Conservation (phyloP, 1,140 invertebrate species). For the Babylonia areolata region DNA sequence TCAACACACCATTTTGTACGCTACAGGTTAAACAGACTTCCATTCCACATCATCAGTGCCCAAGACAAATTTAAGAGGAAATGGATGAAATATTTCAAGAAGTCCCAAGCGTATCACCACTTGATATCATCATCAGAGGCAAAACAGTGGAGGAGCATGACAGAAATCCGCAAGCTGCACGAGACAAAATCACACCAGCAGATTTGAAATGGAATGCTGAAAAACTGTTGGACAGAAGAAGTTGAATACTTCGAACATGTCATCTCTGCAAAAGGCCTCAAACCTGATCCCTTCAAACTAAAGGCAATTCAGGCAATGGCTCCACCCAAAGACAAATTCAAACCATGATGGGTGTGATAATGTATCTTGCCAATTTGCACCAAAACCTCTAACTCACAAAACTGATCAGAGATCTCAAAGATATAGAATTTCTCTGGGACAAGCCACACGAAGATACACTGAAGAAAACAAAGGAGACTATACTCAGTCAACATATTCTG, state of each 20-base stretch:
- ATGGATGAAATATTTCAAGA: slow-evolving; percentile 66
- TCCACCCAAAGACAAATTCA: slow-evolving; percentile 21
- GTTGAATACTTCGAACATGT: slow-evolving; percentile 57
- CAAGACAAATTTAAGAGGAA: slow-evolving; percentile 64
- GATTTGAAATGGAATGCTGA: slow-evolving; percentile 58
- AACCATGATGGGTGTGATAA: slow-evolving; percentile 68
- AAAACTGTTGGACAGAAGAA: slow-evolving; percentile 60
- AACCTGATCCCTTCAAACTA: slow-evolving; percentile 75
- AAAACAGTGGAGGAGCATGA: slow-evolving; percentile 63
- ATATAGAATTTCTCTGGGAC: not conserved
- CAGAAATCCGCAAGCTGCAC: slow-evolving; percentile 62
- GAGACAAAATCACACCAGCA: slow-evolving; percentile 59
- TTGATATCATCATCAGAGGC: slow-evolving; percentile 72
- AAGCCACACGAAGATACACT: not conserved
- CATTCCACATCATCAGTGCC: slow-evolving; percentile 66
- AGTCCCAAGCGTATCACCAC: slow-evolving; percentile 60
- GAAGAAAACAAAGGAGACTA: not conserved
- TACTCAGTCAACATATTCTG: not conserved
- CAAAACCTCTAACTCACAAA: not conserved
- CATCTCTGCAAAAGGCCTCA: slow-evolving; percentile 66
- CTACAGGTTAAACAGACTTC: slow-evolving; percentile 67
- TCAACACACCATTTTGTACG: slow-evolving; percentile 68
- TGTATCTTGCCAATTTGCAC: slow-evolving; percentile 64
- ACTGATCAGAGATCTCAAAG: not conserved
- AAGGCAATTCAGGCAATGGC: slow-evolving; percentile 62